Conservation (phyloP, 2,797 vertebrate genomes). For the Allobates femoralis region DNA sequence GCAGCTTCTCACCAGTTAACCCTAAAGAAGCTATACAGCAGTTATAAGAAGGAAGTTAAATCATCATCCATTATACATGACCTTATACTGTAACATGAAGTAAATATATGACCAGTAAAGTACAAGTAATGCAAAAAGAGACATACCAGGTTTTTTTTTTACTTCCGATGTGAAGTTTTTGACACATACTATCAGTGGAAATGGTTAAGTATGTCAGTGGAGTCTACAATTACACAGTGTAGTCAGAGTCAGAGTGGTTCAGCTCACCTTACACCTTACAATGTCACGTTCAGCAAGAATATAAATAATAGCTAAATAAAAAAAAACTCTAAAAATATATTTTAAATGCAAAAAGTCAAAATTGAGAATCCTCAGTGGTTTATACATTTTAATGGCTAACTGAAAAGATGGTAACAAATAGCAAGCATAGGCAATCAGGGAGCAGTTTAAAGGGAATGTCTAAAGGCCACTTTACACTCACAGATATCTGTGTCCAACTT, state of each 20-base stretch:
- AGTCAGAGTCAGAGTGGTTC: neutral
- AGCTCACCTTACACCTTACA: neutral
- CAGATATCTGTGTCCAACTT: no score
- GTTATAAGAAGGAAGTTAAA: slow-evolving; percentile 5
- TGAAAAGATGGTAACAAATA: no score
- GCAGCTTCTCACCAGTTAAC: slow-evolving; percentile 46
- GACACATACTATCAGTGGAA: neutral
- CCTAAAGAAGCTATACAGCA: neutral
- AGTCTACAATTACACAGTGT: neutral
- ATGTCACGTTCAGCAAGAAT: neutral
- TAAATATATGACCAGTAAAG: neutral
- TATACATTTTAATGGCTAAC: no score
- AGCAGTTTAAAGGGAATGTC: no score
- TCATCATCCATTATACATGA: neutral
- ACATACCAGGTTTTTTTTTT: no score
- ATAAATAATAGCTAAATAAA: neutral
- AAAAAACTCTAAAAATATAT: neutral
- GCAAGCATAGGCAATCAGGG: no score
- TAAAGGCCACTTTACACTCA: no score
- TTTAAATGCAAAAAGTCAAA: neutral
- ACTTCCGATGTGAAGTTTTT: neutral
- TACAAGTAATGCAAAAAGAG: neutral
- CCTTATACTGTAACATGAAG: neutral
- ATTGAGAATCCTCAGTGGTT: no score
- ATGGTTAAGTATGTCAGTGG: slow-evolving; percentile 19